These are phyloP conservation scores for Phycodurus eques DNA, from an alignment of 2,113 vertebrate genomes.

Conservation along the genomic window DNA sequence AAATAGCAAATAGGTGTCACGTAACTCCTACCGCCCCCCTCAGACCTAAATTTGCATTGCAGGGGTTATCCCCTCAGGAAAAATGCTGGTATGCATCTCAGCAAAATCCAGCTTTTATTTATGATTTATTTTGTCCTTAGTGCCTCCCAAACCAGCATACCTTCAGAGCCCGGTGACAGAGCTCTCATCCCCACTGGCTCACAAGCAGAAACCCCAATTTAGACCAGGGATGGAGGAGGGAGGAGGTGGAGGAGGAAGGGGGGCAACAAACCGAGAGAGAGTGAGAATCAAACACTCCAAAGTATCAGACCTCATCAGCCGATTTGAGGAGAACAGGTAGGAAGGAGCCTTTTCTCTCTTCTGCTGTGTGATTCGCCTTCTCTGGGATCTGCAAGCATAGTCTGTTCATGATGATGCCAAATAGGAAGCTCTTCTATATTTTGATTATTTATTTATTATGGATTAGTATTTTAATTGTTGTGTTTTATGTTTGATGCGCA, in stretches of 20 bases:
- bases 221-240: constrained; percentile 82
- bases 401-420: neutral
- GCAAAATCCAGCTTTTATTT: constrained; percentile 2
- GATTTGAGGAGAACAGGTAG: constrained; percentile 93
- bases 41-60: constrained; percentile 30
- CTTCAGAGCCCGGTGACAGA: constrained; percentile 81
- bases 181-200: constrained; percentile 63
- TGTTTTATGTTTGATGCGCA: neutral
- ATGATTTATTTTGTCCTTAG: constrained; percentile 63
- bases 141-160: constrained; percentile 91
- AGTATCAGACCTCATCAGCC: constrained; percentile 93
- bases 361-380: constrained; percentile 1
- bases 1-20: neutral
- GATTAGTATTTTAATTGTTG: neutral
- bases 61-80: neutral
- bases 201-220: constrained; percentile 35
- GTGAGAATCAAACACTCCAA: constrained; percentile 79
- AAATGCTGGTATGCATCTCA: neutral
- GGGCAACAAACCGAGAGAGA: constrained; percentile 43
- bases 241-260: constrained; percentile 71
- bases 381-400: neutral
- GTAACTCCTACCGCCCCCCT: constrained; percentile 47
- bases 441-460: neutral
- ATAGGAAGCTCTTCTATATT: neutral
- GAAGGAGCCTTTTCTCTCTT: constrained; percentile 12